Percentiles rank a stretch among this genome's conserved stretches.
Evolutionary conservation across 2,888 invertebrate genomes (phyloP).

Genomic region (Lydus trimaculatus): DNA sequence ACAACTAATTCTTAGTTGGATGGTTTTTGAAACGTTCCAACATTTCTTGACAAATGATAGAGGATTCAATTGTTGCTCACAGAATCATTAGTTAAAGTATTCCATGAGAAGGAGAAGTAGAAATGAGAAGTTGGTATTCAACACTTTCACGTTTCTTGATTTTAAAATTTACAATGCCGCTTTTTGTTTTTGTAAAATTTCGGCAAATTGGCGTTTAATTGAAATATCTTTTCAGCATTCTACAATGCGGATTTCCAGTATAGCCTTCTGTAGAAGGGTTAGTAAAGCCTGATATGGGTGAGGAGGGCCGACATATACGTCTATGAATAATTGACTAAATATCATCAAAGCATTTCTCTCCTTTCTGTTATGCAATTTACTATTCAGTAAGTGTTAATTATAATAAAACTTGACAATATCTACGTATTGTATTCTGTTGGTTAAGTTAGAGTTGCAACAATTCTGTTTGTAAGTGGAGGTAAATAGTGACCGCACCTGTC

Average conservation of each 20-base stretch:
- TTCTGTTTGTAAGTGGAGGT: conserved; percentile 57
- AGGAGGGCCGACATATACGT: conserved; percentile 10
- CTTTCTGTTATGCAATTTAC: conserved; percentile 25
- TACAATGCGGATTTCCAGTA: not conserved
- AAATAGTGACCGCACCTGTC: conserved; percentile 54
- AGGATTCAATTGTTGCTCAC: conserved; percentile 40
- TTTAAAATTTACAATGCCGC: not conserved
- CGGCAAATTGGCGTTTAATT: not conserved
- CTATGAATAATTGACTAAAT: conserved; percentile 36
- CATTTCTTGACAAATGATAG: conserved; percentile 60
- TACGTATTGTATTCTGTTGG: conserved; percentile 34
- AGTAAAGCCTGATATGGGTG: not conserved
- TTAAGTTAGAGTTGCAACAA: conserved; percentile 56
- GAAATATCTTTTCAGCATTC: not conserved
- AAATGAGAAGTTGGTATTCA: not conserved
- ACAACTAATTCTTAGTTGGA: conserved; percentile 36
- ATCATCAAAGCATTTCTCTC: conserved; percentile 35
- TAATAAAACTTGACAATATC: conserved; percentile 54
- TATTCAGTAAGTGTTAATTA: conserved; percentile 37
- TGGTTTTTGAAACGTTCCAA: conserved; percentile 47
- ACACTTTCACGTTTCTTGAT: not conserved
- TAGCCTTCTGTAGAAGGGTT: not conserved
- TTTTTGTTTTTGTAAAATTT: not conserved
- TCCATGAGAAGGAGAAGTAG: not conserved
- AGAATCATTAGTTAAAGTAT: conserved; percentile 24